Evolutionary conservation across 2,888 invertebrate species (phyloP), one percentile per base, ranked within the genome.

Genomic region (Agrochola lota): DNA sequence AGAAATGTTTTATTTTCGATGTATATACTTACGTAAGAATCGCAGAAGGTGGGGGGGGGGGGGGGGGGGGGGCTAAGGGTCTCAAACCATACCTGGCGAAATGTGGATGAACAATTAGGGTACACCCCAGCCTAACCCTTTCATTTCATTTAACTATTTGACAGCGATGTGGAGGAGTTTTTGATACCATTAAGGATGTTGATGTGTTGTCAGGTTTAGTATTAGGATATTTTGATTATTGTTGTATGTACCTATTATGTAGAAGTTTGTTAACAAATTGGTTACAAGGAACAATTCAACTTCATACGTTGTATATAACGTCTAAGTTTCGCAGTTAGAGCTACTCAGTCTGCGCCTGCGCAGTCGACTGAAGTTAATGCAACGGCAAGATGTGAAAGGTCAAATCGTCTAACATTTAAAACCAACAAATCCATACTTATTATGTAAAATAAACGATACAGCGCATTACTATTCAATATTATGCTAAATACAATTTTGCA

Each of bases 331-430:
- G 15, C 46, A 57, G 55, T 40, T 49, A 46, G 15, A 43, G 8
- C 12, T 49, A 11, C 8, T 26, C 6, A 20, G n/a, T n/a, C 8
- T 15, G 52, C 59, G 12, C 52, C 62, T 66, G 59, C 82, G 40
- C 46, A 23, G 57, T 49, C 57, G 23, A 35, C 46, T 40, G 15
- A 66, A 63, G 67, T 30, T 63, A 81, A 62, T 68, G 67, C 68
- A 68, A 68, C 62, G 15, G 20, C 60, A 46, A 70, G 66, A 79
- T 85, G 87, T 79, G 66, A 86, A 88, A 87, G 87, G 87, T 87
- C 87, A 88, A 74, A 73, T 67, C 71, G 62, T 77, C 78, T 88
- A 77, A 75, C 83, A 86, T 88, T 87, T 80, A 86, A 77, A 86
- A 79, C 62, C 69, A 72, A 80, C 79, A 80, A 77, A 82, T 74